Conservation (phyloP, 2,113 vertebrate genomes). For the Erythrolamprus reginae region DNA sequence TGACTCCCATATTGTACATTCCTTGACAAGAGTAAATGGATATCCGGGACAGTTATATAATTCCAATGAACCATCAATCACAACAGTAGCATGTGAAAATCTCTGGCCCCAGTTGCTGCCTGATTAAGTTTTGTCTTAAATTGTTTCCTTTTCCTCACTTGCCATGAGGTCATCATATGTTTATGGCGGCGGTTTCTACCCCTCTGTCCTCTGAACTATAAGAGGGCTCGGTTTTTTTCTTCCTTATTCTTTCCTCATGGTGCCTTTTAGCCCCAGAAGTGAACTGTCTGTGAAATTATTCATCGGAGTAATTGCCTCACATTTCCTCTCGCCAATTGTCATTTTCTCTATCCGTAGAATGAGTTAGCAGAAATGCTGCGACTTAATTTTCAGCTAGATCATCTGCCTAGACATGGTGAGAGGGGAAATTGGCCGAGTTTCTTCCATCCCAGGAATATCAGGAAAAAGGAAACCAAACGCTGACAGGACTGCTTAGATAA, state of each 20-base stretch:
- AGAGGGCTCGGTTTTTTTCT: background rate
- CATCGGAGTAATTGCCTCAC: background rate
- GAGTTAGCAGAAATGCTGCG: slow-evolving; percentile 19
- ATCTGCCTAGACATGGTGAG: background rate
- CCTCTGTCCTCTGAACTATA: background rate
- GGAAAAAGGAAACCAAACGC: slow-evolving; percentile 65
- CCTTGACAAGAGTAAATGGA: no score
- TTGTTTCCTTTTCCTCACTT: background rate
- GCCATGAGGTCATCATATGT: background rate
- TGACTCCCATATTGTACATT: background rate
- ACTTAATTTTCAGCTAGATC: slow-evolving; percentile 7
- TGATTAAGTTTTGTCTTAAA: background rate
- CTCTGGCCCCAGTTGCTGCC: background rate
- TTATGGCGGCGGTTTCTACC: background rate
- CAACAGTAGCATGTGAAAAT: background rate
- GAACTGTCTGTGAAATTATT: slow-evolving; percentile 1
- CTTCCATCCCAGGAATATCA: slow-evolving; percentile 53
- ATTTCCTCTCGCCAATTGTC: background rate
- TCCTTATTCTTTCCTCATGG: background rate
- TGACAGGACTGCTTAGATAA: slow-evolving; percentile 47
- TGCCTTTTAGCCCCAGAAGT: background rate
- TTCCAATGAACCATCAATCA: background rate
- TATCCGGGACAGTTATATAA: background rate
- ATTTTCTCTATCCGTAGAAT: slow-evolving; percentile 5
- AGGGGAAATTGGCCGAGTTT: slow-evolving; percentile 36